Base-by-base conservation (phyloP, 2,797 vertebrate genomes). In the Kryptolebias ocellatus region DNA sequence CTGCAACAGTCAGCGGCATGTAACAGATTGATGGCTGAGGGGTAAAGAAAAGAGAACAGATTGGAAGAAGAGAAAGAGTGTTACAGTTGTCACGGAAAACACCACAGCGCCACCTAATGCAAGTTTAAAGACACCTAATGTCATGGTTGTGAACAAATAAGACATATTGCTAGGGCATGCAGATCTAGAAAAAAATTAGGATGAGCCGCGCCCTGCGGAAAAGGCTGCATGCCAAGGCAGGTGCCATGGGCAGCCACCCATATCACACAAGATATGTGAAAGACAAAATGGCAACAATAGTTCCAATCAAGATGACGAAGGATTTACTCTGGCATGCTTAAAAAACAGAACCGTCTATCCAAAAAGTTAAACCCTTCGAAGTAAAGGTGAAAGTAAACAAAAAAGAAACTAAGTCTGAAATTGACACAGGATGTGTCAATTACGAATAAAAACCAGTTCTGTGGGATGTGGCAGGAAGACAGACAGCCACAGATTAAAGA, bases 1-100 rank as follows among this genome's bases (percentile, higher is more conserved):
- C 11, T 61, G 11, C 29, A 50, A 8, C 1, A 14, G 1, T 4
- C 9, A 0, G 6, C 44, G 1, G 11, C 6, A 0, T 49, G 46
- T 14, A 18, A 10, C 0, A 51, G 7, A 2, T 1, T 51, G 0
- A 11, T 1, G 3, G 5, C n/a, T 6, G n/a, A 5, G 7, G 10
- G 1, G 1, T 24, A 5, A 37, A 0, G 29, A 37, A 4, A 37
- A 12, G 4, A 24, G 5, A 7, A 4, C 4, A 16, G 2, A 31
- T 6, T 17, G 12, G 27, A n/a, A 28, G 11, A 6, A 47, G 9
- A 2, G 0, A 31, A 7, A 29, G 44, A 47, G 10, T 61, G 47
- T 10, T 51, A 51, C 31, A n/a, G 47, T 9, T 61, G 59, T n/a
- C 34, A 61, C 4, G 47, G 47, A 2, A 27, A 3, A 3, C 2